Evolutionary conservation across 2,113 vertebrate species (phyloP).

Genomic region (Trochalopteron elliotii): DNA sequence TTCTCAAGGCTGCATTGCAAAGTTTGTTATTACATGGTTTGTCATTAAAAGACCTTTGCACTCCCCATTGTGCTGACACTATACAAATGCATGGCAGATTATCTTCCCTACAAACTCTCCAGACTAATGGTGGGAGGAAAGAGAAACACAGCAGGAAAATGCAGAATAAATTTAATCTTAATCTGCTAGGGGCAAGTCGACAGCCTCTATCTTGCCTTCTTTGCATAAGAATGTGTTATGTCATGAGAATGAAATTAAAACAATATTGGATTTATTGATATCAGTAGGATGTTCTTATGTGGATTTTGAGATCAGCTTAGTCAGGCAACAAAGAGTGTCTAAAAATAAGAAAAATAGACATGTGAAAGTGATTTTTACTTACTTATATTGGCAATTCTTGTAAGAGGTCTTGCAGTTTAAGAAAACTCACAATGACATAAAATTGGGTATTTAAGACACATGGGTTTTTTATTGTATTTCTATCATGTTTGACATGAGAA

Average conservation of each 20-base stretch:
- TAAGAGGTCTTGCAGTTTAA: neutral
- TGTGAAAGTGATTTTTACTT: neutral
- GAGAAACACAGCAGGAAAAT: neutral
- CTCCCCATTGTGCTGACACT: neutral
- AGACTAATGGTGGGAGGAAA: neutral
- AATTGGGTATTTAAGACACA: neutral
- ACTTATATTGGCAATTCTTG: neutral
- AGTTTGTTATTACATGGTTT: neutral
- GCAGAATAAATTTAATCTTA: neutral
- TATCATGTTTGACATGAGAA: neutral
- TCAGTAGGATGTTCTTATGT: rapidly evolving
- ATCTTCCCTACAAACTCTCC: neutral
- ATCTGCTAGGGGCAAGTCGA: neutral
- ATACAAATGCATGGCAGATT: neutral
- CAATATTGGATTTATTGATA: neutral
- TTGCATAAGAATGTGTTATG: neutral
- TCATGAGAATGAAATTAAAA: neutral
- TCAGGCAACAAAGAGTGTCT: neutral
- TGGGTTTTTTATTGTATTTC: neutral
- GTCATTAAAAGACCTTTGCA: slow-evolving; percentile 40
- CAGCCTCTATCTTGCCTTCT: neutral
- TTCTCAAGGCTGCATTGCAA: neutral
- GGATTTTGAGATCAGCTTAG: neutral
- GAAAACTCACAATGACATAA: neutral
- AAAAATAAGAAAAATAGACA: neutral